Base-by-base conservation (phyloP, 2,888 invertebrate species). In the Pimpla rufipes region DNA sequence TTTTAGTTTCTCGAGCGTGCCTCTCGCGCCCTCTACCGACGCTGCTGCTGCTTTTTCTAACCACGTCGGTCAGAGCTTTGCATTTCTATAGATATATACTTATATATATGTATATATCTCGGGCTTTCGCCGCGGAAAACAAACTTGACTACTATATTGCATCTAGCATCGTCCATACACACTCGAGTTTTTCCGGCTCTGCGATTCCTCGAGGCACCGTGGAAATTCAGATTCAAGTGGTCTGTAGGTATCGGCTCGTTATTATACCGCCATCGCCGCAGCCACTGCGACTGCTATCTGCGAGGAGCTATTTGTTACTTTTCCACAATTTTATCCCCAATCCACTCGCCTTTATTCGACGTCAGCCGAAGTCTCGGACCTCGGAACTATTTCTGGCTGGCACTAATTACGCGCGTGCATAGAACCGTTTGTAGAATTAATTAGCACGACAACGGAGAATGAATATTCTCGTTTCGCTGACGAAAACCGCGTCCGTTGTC, bases 201-300 rank as follows among this genome's bases (percentile, higher is more conserved):
- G 67, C 57, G 35, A 57, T 67, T 76, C 29, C 42, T 68, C 16
- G 23, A 35, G 59, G 67, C 57, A 18, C 29, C 45, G 76, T 10
- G 23, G 42, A 55, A 67, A 68, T 76, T 45, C 18, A 76, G 18
- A 76, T 76, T 76, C 57, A 35, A 67, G 57, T 45, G 67, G 42
- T 47, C 68, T 77, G 68, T 74, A 70, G 84, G 79, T 86, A 85
- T 87, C 86, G 83, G 85, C 81, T 87, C 84, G 83, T 79, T 84
- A 78, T 55, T 66, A 57, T 76, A 78, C 80, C 55, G 68, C 67
- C 66, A 52, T 42, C 29, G 29, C 29, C 29, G 5, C 5, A 2
- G 29, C 29, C 29, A 29, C 29, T 5, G 29, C 29, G 29, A 29
- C 29, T 29, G 29, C 29, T 79, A 68, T 79, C 81, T 55, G 0